Evolutionary conservation across 1,140 invertebrate genomes (phyloP).

Genomic region (Brachionus manjavacas): DNA sequence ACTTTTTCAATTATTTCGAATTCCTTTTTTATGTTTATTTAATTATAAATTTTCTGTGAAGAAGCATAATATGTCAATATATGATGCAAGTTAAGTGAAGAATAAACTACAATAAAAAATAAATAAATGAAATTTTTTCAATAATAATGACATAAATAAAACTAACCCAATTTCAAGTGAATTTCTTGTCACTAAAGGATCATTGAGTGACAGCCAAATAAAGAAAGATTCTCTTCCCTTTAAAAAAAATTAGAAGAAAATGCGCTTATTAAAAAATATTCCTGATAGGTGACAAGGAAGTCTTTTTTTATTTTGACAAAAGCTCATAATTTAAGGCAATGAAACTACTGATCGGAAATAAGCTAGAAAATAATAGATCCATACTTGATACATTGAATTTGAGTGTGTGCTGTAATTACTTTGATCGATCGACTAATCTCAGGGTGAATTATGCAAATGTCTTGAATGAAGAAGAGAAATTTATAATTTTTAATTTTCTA

Average conservation of each 20-base stretch:
- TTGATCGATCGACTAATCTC: neutral
- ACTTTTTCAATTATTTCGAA: too few relatives aligned
- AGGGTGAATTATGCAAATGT: neutral
- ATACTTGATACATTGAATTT: neutral
- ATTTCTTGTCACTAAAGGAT: too few relatives aligned
- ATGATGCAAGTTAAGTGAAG: too few relatives aligned
- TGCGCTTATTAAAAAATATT: neutral
- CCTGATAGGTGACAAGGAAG: neutral
- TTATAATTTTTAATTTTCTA: constrained; percentile 2
- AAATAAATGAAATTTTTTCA: too few relatives aligned
- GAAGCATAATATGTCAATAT: too few relatives aligned
- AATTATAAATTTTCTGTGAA: too few relatives aligned
- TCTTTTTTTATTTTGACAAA: neutral
- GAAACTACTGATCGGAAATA: neutral
- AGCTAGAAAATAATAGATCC: neutral
- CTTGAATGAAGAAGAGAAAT: neutral
- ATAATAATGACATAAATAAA: too few relatives aligned
- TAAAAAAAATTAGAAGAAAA: neutral
- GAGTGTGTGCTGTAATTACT: neutral
- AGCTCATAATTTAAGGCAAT: neutral
- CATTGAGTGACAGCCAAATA: neutral
- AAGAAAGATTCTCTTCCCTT: neutral
- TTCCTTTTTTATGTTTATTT: too few relatives aligned
- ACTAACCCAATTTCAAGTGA: too few relatives aligned
- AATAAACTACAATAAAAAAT: too few relatives aligned